phyloP scores from a whole-genome alignment of 1,140 invertebrate genomes.

The Prorops nasuta region DNA sequence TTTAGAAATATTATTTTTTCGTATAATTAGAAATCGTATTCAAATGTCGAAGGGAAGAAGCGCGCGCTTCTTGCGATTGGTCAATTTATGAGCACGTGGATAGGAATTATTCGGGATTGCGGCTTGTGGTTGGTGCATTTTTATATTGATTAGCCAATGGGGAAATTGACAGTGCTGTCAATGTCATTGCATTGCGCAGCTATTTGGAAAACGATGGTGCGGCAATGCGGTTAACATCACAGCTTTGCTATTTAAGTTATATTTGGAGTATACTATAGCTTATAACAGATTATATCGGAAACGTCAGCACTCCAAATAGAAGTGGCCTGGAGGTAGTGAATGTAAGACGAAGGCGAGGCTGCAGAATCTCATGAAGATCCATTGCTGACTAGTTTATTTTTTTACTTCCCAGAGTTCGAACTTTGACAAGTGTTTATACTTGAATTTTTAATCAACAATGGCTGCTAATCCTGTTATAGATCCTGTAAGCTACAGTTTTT shows the following conservation, averaged over 20 bases:
- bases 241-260: background rate
- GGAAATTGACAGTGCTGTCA: too few species aligned
- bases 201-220: too few species aligned
- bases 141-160: too few species aligned
- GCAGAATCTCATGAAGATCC: too few species aligned
- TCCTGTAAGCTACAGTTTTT: slow-evolving; percentile 37
- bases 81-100: background rate
- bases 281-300: slow-evolving; percentile 1
- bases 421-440: too few species aligned
- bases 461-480: slow-evolving; percentile 21
- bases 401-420: too few species aligned
- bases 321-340: slow-evolving; percentile 11
- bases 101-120: background rate
- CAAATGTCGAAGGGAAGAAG: too few species aligned
- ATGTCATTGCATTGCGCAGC: too few species aligned
- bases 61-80: too few species aligned
- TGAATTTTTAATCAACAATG: slow-evolving; percentile 14
- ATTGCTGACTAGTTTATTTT: too few species aligned
- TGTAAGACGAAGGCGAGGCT: slow-evolving; percentile 4
- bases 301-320: slow-evolving; percentile 45
- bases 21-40: too few species aligned
- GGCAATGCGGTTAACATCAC: background rate
- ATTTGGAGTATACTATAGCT: background rate
- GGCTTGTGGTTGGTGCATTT: background rate
- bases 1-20: too few species aligned